phyloP scores from a whole-genome alignment of 2,888 invertebrate genomes.

The Agrochola lychnidis region DNA sequence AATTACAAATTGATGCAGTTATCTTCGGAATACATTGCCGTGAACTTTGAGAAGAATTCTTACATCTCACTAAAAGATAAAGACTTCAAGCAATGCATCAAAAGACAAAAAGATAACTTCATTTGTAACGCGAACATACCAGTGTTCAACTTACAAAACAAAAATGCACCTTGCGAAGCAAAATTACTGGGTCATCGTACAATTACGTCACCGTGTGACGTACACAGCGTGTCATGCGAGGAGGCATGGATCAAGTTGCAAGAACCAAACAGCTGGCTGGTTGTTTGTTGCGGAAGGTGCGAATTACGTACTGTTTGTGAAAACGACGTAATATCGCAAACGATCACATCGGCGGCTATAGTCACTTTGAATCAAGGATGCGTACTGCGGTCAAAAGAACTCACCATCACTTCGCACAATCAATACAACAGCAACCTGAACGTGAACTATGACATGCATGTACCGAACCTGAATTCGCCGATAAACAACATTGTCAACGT shows the following conservation, averaged over 20 bases:
- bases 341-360: not conserved
- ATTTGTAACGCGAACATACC: constrained; percentile 8
- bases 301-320: not conserved
- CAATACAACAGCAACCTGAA: constrained; percentile 12
- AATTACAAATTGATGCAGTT: not conserved
- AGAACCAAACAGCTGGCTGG: constrained; percentile 12
- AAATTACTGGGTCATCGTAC: constrained; percentile 12
- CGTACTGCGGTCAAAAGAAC: too few species aligned
- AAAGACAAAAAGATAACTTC: not conserved
- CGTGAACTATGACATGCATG: not conserved
- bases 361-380: constrained; percentile 23
- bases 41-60: constrained; percentile 6
- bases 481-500: constrained; percentile 10
- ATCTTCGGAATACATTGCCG: not conserved
- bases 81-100: not conserved
- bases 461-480: not conserved
- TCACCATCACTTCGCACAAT: too few species aligned
- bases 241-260: constrained; percentile 19
- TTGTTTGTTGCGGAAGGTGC: constrained; percentile 17
- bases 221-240: not conserved
- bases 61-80: constrained; percentile 5
- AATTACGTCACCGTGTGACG: not conserved
- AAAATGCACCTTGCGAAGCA: constrained; percentile 14
- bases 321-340: constrained; percentile 1
- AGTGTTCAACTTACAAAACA: constrained; percentile 12